Percentiles rank a stretch among this genome's conserved stretches.
These are phyloP conservation scores for Chloromyia formosa DNA, from an alignment of 2,888 invertebrate genomes.

Conservation along the genomic window DNA sequence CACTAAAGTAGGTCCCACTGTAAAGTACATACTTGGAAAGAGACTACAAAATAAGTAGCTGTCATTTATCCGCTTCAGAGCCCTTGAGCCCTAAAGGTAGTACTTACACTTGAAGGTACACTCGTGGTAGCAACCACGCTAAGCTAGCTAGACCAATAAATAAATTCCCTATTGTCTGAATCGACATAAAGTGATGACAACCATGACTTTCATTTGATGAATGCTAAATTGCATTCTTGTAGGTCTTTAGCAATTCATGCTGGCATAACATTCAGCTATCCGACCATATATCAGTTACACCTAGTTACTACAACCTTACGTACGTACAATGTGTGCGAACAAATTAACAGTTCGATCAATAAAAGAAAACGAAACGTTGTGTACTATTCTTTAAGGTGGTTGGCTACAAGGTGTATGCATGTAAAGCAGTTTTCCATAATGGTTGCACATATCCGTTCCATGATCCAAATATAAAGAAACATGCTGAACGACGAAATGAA, in stretches of 20 bases:
- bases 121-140: neutral
- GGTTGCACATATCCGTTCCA: constrained; percentile 29
- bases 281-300: no score
- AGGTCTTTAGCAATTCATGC: constrained; percentile 10
- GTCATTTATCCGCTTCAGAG: neutral
- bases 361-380: constrained; percentile 10
- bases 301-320: no score
- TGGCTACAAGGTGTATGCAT: constrained; percentile 29
- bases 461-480: neutral
- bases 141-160: neutral
- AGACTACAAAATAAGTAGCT: neutral
- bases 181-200: constrained; percentile 12
- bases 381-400: neutral
- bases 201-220: constrained; percentile 28
- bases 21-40: no score
- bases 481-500: neutral
- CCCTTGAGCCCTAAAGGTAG: neutral
- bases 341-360: neutral
- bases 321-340: no score
- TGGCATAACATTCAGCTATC: neutral
- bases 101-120: neutral
- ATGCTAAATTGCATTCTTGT: constrained; percentile 13
- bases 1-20: no score
- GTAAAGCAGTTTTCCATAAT: constrained; percentile 32
- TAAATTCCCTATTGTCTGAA: neutral